These are phyloP conservation scores for Thamnophis elegans DNA, from an alignment of 2,797 vertebrate genomes.

Conservation along the genomic window DNA sequence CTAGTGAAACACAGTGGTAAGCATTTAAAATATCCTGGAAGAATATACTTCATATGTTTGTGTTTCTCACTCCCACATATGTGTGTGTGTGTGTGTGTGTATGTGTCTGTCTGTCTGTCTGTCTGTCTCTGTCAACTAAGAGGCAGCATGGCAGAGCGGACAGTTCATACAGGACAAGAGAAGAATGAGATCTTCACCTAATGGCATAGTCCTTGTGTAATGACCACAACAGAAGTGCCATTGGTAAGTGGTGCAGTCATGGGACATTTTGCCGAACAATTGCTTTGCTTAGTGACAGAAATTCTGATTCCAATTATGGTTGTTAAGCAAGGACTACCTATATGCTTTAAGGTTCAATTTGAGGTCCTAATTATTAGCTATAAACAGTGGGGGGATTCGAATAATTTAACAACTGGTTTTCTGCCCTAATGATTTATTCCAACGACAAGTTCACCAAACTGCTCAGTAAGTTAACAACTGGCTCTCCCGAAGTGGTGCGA, in stretches of 20 bases:
- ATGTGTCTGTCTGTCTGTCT: background rate
- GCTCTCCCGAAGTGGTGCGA: too few species aligned
- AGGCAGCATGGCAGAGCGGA: background rate
- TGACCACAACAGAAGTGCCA: background rate
- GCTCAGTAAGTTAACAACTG: too few species aligned
- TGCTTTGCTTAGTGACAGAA: background rate
- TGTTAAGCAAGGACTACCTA: background rate
- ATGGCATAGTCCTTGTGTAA: background rate
- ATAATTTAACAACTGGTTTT: too few species aligned
- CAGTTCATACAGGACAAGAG: background rate
- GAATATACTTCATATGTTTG: background rate
- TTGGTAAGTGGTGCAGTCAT: background rate
- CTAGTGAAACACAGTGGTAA: background rate
- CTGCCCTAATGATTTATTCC: too few species aligned
- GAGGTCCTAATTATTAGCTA: background rate
- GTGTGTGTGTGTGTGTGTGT: too few species aligned
- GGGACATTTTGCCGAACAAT: background rate
- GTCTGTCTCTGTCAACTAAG: background rate
- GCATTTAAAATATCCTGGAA: background rate
- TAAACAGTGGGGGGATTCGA: background rate
- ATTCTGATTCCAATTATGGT: background rate
- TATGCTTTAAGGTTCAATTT: background rate
- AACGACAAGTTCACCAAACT: too few species aligned
- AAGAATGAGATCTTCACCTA: background rate
- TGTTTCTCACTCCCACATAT: background rate